Conservation (phyloP, 2,797 vertebrate species). For the Syngnathus acus region DNA sequence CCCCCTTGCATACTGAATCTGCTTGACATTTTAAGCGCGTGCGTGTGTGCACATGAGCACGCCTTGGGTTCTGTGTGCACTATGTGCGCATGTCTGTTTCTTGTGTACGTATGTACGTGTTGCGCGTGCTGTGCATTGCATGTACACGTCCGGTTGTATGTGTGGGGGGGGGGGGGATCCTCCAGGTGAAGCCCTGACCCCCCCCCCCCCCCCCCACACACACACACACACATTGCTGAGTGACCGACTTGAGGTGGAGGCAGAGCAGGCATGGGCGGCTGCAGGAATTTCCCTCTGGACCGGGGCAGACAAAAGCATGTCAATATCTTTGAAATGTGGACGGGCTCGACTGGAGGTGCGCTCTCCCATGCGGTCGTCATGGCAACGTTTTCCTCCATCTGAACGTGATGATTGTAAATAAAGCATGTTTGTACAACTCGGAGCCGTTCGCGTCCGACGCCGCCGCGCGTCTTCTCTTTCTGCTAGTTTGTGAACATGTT, state of each 20-base stretch:
- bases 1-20: neutral
- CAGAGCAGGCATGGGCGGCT: too few relatives aligned
- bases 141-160: too few relatives aligned
- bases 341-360: too few relatives aligned
- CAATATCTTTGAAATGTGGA: too few relatives aligned
- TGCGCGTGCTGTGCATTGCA: too few relatives aligned
- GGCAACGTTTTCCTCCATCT: neutral
- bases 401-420: neutral
- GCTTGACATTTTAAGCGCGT: neutral
- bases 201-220: too few relatives aligned
- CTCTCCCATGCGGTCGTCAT: neutral
- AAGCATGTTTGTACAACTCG: neutral
- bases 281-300: too few relatives aligned
- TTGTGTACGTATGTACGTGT: neutral
- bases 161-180: too few relatives aligned
- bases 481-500: neutral
- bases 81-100: constrained; percentile 37
- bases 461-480: neutral
- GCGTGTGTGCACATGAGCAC: constrained; percentile 21
- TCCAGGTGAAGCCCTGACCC: constrained; percentile 8
- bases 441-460: too few relatives aligned
- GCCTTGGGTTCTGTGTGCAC: constrained; percentile 21
- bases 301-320: too few relatives aligned
- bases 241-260: neutral
- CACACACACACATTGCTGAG: neutral